Percentiles rank a stretch among this genome's conserved stretches.
phyloP scores from a whole-genome alignment of 2,113 vertebrate species.

The Microtus oregoni region DNA sequence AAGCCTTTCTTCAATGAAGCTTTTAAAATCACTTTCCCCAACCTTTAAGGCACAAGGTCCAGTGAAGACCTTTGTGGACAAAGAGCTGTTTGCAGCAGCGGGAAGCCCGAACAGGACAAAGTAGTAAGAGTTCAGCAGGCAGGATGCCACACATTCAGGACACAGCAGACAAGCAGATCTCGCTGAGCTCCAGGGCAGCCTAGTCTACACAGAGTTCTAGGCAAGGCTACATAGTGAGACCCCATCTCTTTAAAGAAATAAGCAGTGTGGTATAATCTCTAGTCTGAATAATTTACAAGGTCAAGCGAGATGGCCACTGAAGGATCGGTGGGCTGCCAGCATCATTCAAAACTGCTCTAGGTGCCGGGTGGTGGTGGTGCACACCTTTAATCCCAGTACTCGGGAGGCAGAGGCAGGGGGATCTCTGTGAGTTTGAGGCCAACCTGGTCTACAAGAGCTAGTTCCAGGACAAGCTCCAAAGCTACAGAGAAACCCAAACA shows the following conservation, averaged over 20 bases:
- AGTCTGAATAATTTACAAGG: background rate
- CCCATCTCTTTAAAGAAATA: background rate
- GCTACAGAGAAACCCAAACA: no score
- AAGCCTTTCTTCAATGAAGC: background rate
- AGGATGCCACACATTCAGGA: background rate
- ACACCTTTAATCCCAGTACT: no score
- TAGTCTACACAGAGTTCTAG: background rate
- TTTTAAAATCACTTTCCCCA: slow-evolving; percentile 16
- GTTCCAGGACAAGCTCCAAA: no score
- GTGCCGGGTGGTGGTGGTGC: no score
- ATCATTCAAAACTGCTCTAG: background rate
- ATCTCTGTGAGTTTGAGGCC: no score
- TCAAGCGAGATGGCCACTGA: background rate
- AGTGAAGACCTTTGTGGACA: background rate
- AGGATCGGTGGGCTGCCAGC: background rate
- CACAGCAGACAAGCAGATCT: background rate
- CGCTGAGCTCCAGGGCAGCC: background rate
- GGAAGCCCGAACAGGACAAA: slow-evolving; percentile 23
- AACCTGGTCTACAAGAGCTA: no score
- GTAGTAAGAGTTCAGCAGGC: background rate
- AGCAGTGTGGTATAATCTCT: background rate
- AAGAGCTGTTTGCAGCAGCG: background rate
- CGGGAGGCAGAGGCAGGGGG: no score
- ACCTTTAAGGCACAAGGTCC: background rate
- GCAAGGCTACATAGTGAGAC: background rate